Evolutionary conservation across 2,888 invertebrate genomes (phyloP).

Genomic region (Habroteleia sp.): DNA sequence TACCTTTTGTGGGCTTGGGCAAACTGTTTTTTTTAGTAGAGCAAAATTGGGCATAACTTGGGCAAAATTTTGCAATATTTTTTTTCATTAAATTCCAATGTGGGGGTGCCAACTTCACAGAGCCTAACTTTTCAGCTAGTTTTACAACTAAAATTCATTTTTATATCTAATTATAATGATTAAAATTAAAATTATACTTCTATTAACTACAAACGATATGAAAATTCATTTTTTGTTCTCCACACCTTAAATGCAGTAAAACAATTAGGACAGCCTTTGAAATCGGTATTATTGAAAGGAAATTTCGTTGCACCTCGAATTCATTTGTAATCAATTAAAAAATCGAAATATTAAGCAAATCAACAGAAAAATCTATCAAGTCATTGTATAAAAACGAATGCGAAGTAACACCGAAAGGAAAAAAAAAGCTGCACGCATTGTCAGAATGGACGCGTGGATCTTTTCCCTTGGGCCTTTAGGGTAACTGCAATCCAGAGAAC

Average conservation of each 20-base stretch:
- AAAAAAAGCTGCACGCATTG: slow-evolving; percentile 1
- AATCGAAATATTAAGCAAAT: slow-evolving; percentile 44
- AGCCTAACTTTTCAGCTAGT: too few species aligned
- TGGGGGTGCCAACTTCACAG: too few species aligned
- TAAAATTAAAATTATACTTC: too few species aligned
- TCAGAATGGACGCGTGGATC: slow-evolving; percentile 22
- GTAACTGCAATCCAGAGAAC: slow-evolving; percentile 52
- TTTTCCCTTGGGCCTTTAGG: slow-evolving; percentile 7
- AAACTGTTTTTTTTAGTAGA: too few species aligned
- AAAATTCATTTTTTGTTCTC: slow-evolving; percentile 5
- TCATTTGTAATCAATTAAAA: slow-evolving; percentile 56
- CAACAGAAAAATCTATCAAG: slow-evolving; percentile 49
- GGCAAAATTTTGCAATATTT: too few species aligned
- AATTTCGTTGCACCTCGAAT: slow-evolving; percentile 19
- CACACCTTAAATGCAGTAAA: slow-evolving; percentile 9
- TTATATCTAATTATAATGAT: too few species aligned
- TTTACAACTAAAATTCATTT: too few species aligned
- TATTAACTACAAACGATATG: too few species aligned
- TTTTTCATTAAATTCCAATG: too few species aligned
- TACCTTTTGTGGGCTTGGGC: too few species aligned
- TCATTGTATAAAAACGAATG: slow-evolving; percentile 51
- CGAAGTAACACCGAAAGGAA: slow-evolving; percentile 13
- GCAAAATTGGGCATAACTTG: too few species aligned
- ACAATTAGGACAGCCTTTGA: slow-evolving; percentile 34
- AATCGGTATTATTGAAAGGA: slow-evolving; percentile 33